phyloP scores from a whole-genome alignment of 2,888 invertebrate genomes.

The Amblyteles armatorius region DNA sequence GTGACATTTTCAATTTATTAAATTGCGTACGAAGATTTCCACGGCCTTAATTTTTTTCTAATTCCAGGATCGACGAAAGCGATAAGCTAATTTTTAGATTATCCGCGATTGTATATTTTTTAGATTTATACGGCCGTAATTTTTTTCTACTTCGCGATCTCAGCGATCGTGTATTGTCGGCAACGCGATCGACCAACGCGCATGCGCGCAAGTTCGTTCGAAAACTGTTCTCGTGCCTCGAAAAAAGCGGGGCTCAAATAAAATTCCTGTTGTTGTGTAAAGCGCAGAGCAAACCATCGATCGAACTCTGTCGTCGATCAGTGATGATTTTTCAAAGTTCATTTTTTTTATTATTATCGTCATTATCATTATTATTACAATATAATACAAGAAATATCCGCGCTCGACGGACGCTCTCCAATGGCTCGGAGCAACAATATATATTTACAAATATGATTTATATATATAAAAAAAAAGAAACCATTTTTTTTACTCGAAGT shows the following conservation, averaged over 20 bases:
- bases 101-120: neutral
- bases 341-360: neutral
- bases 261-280: neutral
- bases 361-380: slow-evolving; percentile 2
- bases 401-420: neutral
- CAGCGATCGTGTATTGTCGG: too few relatives aligned
- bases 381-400: slow-evolving; percentile 12
- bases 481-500: slow-evolving; percentile 3
- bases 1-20: too few relatives aligned
- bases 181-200: too few relatives aligned
- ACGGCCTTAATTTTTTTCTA: too few relatives aligned
- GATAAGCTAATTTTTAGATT: neutral
- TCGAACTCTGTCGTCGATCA: neutral
- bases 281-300: slow-evolving; percentile 8
- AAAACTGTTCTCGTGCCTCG: neutral
- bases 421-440: slow-evolving; percentile 7
- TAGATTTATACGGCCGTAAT: neutral
- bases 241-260: neutral
- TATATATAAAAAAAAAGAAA: slow-evolving; percentile 10
- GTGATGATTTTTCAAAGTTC: neutral
- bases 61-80: neutral
- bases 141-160: neutral
- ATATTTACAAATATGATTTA: slow-evolving; percentile 18
- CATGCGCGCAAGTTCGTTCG: too few relatives aligned
- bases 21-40: too few relatives aligned